Percentiles rank a stretch among this genome's conserved stretches.
phyloP scores from a whole-genome alignment of 2,888 invertebrate species.

The Tolmerus cingulatus region DNA sequence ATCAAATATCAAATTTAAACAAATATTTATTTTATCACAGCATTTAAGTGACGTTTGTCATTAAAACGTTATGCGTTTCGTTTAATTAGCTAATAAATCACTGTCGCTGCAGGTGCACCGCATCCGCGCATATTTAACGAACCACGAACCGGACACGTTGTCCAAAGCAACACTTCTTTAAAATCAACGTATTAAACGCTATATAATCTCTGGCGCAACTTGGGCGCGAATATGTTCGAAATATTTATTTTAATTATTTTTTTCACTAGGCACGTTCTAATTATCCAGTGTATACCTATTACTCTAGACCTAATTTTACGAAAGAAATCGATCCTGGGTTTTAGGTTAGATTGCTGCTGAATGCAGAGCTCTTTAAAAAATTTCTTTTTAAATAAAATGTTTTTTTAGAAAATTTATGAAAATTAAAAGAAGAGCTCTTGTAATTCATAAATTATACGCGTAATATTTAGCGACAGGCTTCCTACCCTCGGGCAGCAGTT shows the following conservation, averaged over 20 bases:
- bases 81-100: conserved; percentile 28
- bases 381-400: not conserved
- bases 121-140: not conserved
- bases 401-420: not conserved
- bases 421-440: not conserved
- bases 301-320: not conserved
- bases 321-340: not conserved
- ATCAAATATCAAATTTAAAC: conserved; percentile 31
- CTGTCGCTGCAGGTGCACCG: not conserved
- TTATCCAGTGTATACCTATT: conserved; percentile 30
- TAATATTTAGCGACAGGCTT: not conserved
- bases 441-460: not conserved
- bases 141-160: not conserved
- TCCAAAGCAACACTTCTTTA: not conserved
- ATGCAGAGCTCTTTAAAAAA: not conserved
- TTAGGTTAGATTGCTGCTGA: not conserved
- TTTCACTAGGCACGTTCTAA: conserved; percentile 48
- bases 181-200: conserved; percentile 9
- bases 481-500: not conserved
- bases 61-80: conserved; percentile 22
- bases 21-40: conserved; percentile 46
- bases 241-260: conserved; percentile 9
- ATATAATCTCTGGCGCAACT: not conserved
- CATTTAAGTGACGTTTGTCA: conserved; percentile 45
- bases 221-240: conserved; percentile 39